Conservation (phyloP, 2,113 vertebrate genomes). For the Pterocles orientalis region DNA sequence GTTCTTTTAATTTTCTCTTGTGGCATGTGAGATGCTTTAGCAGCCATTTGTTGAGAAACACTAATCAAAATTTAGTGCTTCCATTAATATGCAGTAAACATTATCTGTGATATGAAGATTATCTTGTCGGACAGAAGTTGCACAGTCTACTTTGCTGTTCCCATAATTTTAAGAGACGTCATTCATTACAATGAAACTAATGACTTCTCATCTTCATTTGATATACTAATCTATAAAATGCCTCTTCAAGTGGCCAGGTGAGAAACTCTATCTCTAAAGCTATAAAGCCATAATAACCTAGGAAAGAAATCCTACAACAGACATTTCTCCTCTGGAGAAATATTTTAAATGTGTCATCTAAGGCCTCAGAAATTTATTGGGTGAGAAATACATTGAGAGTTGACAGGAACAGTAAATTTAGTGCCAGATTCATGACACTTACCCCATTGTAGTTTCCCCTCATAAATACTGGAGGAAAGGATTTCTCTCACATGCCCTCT, state of each 20-base stretch:
- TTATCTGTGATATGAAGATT: neutral
- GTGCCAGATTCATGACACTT: conserved; percentile 43
- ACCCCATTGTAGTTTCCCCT: conserved; percentile 3
- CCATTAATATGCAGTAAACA: neutral
- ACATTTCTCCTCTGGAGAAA: conserved; percentile 23
- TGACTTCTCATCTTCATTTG: neutral
- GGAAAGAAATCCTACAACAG: conserved; percentile 11
- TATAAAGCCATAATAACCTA: neutral
- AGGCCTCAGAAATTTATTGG: conserved; percentile 43
- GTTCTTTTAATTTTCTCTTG: neutral
- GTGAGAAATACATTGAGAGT: conserved; percentile 48
- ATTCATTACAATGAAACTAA: neutral
- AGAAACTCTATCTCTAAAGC: neutral
- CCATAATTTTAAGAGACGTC: neutral
- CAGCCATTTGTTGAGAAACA: conserved; percentile 10
- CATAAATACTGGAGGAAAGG: conserved; percentile 54
- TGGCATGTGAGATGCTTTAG: neutral
- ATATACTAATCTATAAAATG: neutral
- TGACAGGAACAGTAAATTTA: conserved; percentile 57
- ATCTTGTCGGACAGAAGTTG: neutral
- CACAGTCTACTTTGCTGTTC: neutral
- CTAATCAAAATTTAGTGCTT: neutral
- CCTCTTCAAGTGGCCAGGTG: neutral
- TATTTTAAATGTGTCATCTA: conserved; percentile 31
- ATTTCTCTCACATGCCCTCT: conserved; percentile 25